Evolutionary conservation across 2,888 invertebrate genomes (phyloP), one percentile per base, ranked within the genome.

Genomic region (Choreutis nemorana): DNA sequence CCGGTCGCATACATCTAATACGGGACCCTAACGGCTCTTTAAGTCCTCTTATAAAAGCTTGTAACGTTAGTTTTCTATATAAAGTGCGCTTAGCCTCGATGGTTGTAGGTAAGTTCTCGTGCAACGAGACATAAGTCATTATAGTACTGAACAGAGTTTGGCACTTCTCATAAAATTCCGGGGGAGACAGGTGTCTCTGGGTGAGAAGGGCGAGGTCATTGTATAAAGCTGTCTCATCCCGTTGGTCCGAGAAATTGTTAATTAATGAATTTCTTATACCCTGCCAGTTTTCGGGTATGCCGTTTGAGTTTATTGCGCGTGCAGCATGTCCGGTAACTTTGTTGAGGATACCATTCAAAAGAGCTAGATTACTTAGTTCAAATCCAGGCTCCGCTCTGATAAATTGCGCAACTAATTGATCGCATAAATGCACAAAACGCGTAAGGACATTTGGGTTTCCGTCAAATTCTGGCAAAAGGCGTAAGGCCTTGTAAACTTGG

Each of bases 301-400:
- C 14, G 7, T 31, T 31, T 6, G 29, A 23, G 21, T 31, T 28
- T n/a, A 37, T 40, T 12, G 32, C 30, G n/a, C 32, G 22, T 8
- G 41, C 41, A 13, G 41, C 39, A 9, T 11, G 24, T 4, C 24
- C 24, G 3, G 24, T 24, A 6, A 24, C 9, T 24, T 24, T 24
- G n/a, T 42, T 43, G 29, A 45, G 25, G 4, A 41, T 40, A 4
- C 39, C 40, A 11, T 44, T 37, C 14, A 37, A 2, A 20, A 15
- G 11, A 3, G 24, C 5, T 6, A 24, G 9, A 14, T 28, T 28
- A n/a, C 14, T 9, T 28, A 28, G 14, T 28, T 21, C 28, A 14
- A 12, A 9, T 12, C 28, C 23, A 8, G 28, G 13, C 6, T 21
- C 22, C 4, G 18, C 14, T n/a, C 15, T 8, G 30, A 34, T 8